These are phyloP conservation scores for Tenthredo scrophulariae DNA, from an alignment of 2,888 invertebrate genomes.

Conservation along the genomic window DNA sequence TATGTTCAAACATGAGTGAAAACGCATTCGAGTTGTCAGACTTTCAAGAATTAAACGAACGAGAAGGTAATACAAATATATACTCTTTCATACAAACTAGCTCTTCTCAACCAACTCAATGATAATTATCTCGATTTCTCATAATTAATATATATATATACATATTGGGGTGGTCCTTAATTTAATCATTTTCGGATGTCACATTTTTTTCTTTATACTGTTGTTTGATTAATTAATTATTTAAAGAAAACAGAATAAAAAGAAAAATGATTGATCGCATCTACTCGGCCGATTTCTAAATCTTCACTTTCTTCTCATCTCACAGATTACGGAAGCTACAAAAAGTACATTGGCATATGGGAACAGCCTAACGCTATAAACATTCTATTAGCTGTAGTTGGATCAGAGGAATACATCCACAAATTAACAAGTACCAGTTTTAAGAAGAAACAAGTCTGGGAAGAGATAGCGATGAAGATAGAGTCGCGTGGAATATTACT, in stretches of 20 bases:
- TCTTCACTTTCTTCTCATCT: neutral
- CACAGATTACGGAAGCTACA: constrained; percentile 44
- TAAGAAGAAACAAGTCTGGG: constrained; percentile 49
- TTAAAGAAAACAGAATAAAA: neutral
- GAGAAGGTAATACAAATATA: neutral
- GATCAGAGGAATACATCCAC: constrained; percentile 42
- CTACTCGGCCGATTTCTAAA: neutral
- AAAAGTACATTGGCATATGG: constrained; percentile 48
- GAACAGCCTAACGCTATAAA: constrained; percentile 40
- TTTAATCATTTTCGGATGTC: no score
- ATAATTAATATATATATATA: neutral
- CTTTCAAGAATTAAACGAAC: constrained; percentile 34
- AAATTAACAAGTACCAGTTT: constrained; percentile 42
- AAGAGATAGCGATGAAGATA: constrained; percentile 37
- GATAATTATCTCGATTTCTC: neutral
- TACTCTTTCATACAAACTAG: no score
- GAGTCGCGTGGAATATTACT: constrained; percentile 35
- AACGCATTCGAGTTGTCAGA: constrained; percentile 34
- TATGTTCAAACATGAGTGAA: constrained; percentile 43
- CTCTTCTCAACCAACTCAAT: neutral
- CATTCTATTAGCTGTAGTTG: constrained; percentile 37
- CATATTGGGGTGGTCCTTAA: no score
- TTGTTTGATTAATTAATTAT: neutral
- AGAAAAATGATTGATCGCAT: neutral
- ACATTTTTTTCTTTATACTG: no score